Evolutionary conservation across 2,113 vertebrate genomes (phyloP).

Genomic region (Zosterops hypoxanthus): DNA sequence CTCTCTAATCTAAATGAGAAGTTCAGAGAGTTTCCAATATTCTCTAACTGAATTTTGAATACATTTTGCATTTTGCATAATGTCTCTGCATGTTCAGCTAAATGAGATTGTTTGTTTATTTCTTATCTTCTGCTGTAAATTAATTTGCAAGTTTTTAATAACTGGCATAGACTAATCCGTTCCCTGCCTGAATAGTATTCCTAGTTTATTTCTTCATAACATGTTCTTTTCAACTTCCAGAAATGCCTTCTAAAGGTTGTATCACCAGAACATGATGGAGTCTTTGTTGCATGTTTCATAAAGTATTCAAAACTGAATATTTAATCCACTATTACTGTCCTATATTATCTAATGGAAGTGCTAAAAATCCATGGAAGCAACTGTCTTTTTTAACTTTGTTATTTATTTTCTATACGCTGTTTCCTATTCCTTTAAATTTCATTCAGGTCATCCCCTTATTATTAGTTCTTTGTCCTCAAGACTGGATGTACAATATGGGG

Average conservation of each 20-base stretch:
- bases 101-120: not conserved
- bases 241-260: not conserved
- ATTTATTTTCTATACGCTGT: not conserved
- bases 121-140: not conserved
- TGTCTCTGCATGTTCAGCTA: not conserved
- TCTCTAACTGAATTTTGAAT: not conserved
- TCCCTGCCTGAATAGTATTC: not conserved
- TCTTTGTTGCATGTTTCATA: not conserved
- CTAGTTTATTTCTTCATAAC: not conserved
- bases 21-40: not conserved
- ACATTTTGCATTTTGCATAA: not conserved
- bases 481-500: not conserved
- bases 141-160: not conserved
- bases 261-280: not conserved
- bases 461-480: not conserved
- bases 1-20: not conserved
- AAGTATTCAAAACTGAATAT: not conserved
- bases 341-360: not conserved
- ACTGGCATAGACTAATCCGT: not conserved
- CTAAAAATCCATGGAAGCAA: not conserved
- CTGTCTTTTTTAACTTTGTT: not conserved
- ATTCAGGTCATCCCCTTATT: not conserved
- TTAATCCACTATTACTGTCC: not conserved
- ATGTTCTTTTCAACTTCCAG: not conserved
- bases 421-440: not conserved